Evolutionary conservation across 1,140 invertebrate species (phyloP), one percentile per base, ranked within the genome.

Genomic region (Drosophila athabasca): DNA sequence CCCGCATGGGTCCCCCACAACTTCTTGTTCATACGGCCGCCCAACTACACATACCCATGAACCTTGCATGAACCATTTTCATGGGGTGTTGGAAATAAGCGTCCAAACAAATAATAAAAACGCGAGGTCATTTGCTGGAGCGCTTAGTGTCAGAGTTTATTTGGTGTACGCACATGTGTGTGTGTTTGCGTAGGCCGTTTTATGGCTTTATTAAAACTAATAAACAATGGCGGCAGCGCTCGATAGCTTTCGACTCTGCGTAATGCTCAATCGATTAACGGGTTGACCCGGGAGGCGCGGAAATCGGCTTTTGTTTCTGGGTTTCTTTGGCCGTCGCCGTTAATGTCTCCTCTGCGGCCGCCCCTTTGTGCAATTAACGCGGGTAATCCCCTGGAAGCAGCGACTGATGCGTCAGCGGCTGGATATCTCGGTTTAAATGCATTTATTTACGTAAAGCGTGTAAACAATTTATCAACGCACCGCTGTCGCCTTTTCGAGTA

Each of bases 171-270:
- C 48, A 43, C 46, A 13, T 44, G 43, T 50, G 22, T 69, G 35
- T 55, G 55, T 50, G 62, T 39, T 48, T 66, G n/a, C 44, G 52
- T 45, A 35, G 62, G 66, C 59, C 73, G 46, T 70, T 87, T 81
- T 70, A 81, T 82, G 74, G 78, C 82, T 87, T 78, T 82, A 85
- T 87, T 80, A 87, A 71, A 81, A 85, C 74, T 85, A 81, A 84
- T 80, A 85, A 80, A 80, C 61, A 80, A 80, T 62, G 35, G 9
- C 64, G 71, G 71, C 59, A 50, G 31, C 46, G 24, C 13, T 35
- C 62, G 31, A 41, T 22, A 61, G 11, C 29, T 41, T 53, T 53
- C 17, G 19, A 48, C 46, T 29, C 22, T 46, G 44, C 44, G 46
- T 17, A 48, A 22, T 43, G 62, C 45, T 61, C 55, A 62, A 61